phyloP scores from a whole-genome alignment of 2,113 vertebrate species.

The Tachysurus vachellii region DNA sequence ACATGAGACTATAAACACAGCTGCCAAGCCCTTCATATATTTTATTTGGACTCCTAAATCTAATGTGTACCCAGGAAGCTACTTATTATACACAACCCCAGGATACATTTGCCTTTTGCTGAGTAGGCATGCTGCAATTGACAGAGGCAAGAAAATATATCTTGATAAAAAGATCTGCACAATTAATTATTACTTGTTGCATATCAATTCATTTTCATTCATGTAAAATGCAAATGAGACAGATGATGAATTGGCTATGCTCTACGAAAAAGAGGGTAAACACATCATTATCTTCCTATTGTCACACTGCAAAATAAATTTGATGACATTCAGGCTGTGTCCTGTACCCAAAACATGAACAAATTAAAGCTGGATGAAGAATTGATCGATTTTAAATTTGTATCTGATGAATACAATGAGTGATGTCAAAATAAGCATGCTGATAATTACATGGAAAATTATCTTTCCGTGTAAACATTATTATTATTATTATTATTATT shows the following conservation, averaged over 20 bases:
- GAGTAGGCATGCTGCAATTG: constrained; percentile 54
- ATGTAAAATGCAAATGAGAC: constrained; percentile 62
- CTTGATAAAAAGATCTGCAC: constrained; percentile 55
- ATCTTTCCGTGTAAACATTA: background rate
- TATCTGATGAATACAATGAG: background rate
- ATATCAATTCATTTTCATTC: constrained; percentile 73
- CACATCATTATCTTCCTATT: constrained; percentile 61
- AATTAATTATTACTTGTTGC: constrained; percentile 73
- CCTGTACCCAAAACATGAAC: background rate
- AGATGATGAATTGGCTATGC: constrained; percentile 54
- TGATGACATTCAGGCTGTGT: constrained; percentile 22
- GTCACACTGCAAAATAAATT: constrained; percentile 29
- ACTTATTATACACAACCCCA: constrained; percentile 50
- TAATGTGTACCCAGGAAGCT: constrained; percentile 47
- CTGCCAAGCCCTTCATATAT: constrained; percentile 28
- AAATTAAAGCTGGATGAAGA: background rate
- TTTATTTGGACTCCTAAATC: constrained; percentile 55
- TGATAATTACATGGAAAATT: constrained; percentile 1
- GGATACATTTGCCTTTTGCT: constrained; percentile 57
- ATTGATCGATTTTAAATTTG: background rate
- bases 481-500: background rate
- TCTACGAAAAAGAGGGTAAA: constrained; percentile 61
- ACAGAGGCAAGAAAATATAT: constrained; percentile 53
- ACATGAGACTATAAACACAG: constrained; percentile 51
- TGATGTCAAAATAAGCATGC: background rate